Conservation (phyloP, 2,113 vertebrate genomes). For the Loxodonta africana region DNA sequence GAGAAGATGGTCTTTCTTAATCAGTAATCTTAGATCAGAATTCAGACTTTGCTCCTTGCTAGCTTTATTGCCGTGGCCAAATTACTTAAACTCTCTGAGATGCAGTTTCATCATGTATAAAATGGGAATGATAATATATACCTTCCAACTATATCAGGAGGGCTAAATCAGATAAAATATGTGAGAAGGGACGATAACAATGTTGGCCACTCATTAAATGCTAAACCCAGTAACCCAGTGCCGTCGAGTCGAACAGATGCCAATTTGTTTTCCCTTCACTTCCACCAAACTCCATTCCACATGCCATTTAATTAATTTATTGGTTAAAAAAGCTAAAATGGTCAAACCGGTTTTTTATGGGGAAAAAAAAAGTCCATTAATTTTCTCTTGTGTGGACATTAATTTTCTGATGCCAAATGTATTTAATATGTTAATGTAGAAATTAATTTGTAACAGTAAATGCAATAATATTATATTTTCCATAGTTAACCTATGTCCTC, state of each 20-base stretch:
- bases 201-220: neutral
- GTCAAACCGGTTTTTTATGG: neutral
- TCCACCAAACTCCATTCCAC: neutral
- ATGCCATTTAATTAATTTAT: conserved; percentile 22
- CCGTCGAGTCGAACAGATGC: neutral
- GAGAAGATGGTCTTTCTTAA: conserved; percentile 48
- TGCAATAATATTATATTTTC: neutral
- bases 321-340: conserved; percentile 40
- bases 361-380: neutral
- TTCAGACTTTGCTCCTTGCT: conserved; percentile 57
- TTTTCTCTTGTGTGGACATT: neutral
- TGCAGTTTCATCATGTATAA: conserved; percentile 54
- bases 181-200: neutral
- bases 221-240: neutral
- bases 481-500: neutral
- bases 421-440: conserved; percentile 13
- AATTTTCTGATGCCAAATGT: neutral
- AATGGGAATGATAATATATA: conserved; percentile 35
- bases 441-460: neutral
- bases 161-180: conserved; percentile 54
- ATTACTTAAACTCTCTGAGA: conserved; percentile 63
- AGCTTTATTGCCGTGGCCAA: conserved; percentile 47
- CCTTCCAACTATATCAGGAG: neutral
- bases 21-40: conserved; percentile 65
- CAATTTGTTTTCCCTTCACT: neutral